Percentiles rank a stretch among this genome's conserved stretches.
These are phyloP conservation scores for Cephus sareptanus DNA, from an alignment of 2,888 invertebrate species.

Conservation along the genomic window DNA sequence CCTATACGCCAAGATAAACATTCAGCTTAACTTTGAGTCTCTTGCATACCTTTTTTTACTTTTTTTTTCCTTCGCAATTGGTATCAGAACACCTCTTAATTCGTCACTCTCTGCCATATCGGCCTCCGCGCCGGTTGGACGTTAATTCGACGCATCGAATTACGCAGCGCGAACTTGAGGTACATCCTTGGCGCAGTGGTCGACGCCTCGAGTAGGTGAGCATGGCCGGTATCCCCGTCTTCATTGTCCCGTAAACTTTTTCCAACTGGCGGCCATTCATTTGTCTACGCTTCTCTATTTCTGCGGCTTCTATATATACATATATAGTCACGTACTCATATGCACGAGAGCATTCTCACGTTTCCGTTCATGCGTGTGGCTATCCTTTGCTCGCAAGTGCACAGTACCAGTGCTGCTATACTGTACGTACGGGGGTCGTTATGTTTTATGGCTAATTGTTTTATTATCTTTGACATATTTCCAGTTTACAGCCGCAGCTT, in stretches of 20 bases:
- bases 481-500: constrained; percentile 61
- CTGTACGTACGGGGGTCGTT: constrained; percentile 61
- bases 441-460: constrained; percentile 67
- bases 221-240: constrained; percentile 12
- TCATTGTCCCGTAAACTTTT: constrained; percentile 27
- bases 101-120: constrained; percentile 25
- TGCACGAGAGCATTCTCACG: constrained; percentile 14
- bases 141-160: background rate
- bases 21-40: background rate
- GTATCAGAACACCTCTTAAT: constrained; percentile 7
- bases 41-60: background rate
- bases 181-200: constrained; percentile 13
- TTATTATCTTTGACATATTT: constrained; percentile 67
- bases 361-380: constrained; percentile 21
- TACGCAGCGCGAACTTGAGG: constrained; percentile 2
- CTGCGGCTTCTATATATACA: constrained; percentile 16
- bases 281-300: constrained; percentile 24
- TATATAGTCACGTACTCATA: background rate
- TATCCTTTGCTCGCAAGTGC: constrained; percentile 31
- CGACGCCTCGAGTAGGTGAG: background rate
- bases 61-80: background rate
- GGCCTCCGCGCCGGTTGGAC: background rate
- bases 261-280: constrained; percentile 26
- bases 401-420: constrained; percentile 38
- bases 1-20: background rate